Percentiles rank a stretch among this genome's conserved stretches.
These are phyloP conservation scores for Ferrisia virgata DNA, from an alignment of 2,888 invertebrate genomes.

Conservation along the genomic window DNA sequence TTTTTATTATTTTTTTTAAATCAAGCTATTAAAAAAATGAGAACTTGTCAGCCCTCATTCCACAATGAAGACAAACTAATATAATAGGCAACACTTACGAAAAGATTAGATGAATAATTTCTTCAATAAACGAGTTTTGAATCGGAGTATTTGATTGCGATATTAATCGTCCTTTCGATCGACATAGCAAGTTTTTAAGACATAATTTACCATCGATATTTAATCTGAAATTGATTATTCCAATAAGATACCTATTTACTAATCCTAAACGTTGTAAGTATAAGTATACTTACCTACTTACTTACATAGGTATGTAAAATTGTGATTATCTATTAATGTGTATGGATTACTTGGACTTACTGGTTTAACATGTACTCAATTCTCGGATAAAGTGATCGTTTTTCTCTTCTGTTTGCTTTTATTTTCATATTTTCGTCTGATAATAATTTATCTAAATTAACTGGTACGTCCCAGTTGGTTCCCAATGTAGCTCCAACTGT, in stretches of 20 bases:
- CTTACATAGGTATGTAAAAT: background rate
- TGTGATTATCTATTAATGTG: background rate
- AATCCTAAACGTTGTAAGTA: too few species aligned
- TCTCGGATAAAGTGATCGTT: conserved; percentile 43
- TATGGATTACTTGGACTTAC: conserved; percentile 13
- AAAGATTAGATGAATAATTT: conserved; percentile 21
- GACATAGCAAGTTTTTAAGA: conserved; percentile 13
- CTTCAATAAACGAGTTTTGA: conserved; percentile 31
- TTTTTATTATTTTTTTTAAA: too few species aligned
- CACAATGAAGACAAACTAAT: background rate
- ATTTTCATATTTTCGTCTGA: conserved; percentile 13
- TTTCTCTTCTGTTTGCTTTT: conserved; percentile 27
- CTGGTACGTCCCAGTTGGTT: conserved; percentile 46
- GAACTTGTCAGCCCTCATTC: background rate
- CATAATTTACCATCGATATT: conserved; percentile 31
- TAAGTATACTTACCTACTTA: too few species aligned
- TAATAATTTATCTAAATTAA: conserved; percentile 29
- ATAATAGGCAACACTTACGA: background rate
- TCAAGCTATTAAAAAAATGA: too few species aligned
- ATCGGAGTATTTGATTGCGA: background rate
- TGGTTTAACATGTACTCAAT: conserved; percentile 37
- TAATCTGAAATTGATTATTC: conserved; percentile 12
- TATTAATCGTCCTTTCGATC: background rate
- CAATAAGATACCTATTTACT: background rate
- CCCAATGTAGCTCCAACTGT: conserved; percentile 45